These are phyloP conservation scores for Neosalanx taihuensis DNA, from an alignment of 2,797 vertebrate genomes.

Conservation along the genomic window DNA sequence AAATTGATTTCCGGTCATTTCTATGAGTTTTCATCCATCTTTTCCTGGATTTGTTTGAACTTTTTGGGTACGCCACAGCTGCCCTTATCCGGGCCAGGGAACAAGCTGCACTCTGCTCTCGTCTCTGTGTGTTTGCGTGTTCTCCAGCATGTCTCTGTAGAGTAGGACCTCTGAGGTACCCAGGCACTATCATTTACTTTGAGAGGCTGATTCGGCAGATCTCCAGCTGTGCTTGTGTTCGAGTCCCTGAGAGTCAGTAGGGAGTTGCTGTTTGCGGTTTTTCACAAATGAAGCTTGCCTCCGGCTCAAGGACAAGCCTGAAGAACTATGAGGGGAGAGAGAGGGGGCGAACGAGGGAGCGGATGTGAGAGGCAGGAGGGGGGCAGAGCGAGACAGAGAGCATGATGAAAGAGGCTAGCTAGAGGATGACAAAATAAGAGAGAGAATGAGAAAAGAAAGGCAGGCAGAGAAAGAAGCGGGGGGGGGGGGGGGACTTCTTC, in stretches of 20 bases:
- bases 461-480: slow-evolving; percentile 4
- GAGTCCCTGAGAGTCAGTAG: slow-evolving; percentile 41
- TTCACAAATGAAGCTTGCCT: slow-evolving; percentile 33
- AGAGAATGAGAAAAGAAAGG: background rate
- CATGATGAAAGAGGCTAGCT: slow-evolving; percentile 7
- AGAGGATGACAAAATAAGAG: background rate
- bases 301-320: slow-evolving; percentile 58
- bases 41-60: slow-evolving; percentile 7
- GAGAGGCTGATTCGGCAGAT: slow-evolving; percentile 51
- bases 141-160: slow-evolving; percentile 14
- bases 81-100: slow-evolving; percentile 1
- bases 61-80: slow-evolving; percentile 2
- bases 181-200: slow-evolving; percentile 51
- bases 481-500: background rate
- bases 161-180: slow-evolving; percentile 40
- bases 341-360: slow-evolving; percentile 3
- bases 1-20: slow-evolving; percentile 29
- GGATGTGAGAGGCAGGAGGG: slow-evolving; percentile 6
- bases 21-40: slow-evolving; percentile 12
- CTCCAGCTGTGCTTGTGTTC: slow-evolving; percentile 60
- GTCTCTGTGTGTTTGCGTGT: slow-evolving; percentile 12
- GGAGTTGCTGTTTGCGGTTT: slow-evolving; percentile 38
- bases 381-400: slow-evolving; percentile 33
- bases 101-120: background rate
- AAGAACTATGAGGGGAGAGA: slow-evolving; percentile 32